Conservation (phyloP, 2,888 invertebrate species). For the Coelogynopora nodosa region DNA sequence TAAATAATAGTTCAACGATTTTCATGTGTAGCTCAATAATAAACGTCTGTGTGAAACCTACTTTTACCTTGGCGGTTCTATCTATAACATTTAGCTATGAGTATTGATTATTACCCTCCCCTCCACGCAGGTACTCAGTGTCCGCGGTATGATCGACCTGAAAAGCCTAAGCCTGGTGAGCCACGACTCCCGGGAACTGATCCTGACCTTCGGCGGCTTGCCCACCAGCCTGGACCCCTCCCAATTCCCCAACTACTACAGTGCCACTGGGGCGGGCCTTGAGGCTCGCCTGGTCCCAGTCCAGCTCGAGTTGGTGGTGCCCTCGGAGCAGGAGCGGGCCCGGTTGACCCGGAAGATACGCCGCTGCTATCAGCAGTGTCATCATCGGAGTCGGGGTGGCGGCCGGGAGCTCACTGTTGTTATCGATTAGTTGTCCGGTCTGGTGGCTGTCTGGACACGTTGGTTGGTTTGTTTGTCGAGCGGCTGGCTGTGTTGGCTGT, state of each 20-base stretch:
- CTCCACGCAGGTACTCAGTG: not conserved
- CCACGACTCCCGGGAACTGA: not conserved
- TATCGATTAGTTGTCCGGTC: not conserved
- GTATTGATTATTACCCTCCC: too few species aligned
- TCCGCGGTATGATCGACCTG: not conserved
- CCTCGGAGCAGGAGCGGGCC: not conserved
- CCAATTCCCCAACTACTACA: not conserved
- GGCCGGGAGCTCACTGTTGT: not conserved
- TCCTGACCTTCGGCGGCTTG: not conserved
- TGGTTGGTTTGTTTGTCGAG: too few species aligned
- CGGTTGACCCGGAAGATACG: not conserved
- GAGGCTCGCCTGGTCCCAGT: not conserved
- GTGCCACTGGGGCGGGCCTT: not conserved
- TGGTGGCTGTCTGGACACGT: too few species aligned
- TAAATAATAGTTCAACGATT: too few species aligned
- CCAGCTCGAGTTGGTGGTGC: not conserved
- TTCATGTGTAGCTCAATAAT: too few species aligned
- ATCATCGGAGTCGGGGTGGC: too few species aligned
- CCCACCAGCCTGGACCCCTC: not conserved
- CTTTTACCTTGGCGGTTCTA: too few species aligned
- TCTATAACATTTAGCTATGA: too few species aligned
- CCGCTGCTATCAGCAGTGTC: not conserved
- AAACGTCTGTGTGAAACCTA: too few species aligned
- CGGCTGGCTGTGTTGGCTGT: too few species aligned
- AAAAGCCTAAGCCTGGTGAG: not conserved